These are phyloP conservation scores for Antennarius striatus DNA, from an alignment of 2,113 vertebrate genomes.

Conservation along the genomic window DNA sequence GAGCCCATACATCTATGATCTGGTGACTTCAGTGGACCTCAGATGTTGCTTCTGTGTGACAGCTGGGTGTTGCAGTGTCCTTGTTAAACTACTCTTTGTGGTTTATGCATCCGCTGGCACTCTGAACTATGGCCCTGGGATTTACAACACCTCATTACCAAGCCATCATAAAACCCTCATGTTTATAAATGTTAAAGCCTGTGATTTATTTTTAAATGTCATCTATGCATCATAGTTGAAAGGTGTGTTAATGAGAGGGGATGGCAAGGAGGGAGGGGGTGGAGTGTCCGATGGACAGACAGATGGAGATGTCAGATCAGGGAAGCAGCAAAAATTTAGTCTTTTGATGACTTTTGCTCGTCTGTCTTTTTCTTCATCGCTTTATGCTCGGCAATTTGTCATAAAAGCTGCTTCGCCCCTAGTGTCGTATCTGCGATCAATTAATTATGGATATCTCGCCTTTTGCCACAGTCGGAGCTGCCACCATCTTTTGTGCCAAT, in stretches of 20 bases:
- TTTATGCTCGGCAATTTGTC: constrained; percentile 44
- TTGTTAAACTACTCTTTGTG: constrained; percentile 60
- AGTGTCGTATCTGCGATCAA: constrained; percentile 37
- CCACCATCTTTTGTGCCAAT: constrained; percentile 31
- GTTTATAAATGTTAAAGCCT: constrained; percentile 71
- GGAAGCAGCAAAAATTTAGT: constrained; percentile 28
- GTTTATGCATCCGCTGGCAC: constrained; percentile 57
- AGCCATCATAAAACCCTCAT: constrained; percentile 61
- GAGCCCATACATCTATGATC: constrained; percentile 26
- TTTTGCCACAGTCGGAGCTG: constrained; percentile 40
- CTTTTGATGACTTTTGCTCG: constrained; percentile 22
- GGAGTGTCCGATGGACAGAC: constrained; percentile 22
- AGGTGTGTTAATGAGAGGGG: constrained; percentile 55
- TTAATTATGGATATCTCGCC: constrained; percentile 51
- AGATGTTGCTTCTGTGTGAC: constrained; percentile 30
- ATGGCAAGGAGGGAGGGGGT: not conserved
- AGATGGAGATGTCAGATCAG: constrained; percentile 21
- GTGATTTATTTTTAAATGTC: constrained; percentile 71
- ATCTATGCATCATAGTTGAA: constrained; percentile 56
- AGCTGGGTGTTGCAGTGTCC: constrained; percentile 34
- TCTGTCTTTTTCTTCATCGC: constrained; percentile 36
- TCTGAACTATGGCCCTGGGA: constrained; percentile 56
- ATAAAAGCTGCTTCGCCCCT: constrained; percentile 32
- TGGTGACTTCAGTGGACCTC: constrained; percentile 9
- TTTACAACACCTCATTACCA: constrained; percentile 67